A percentile compares a stretch with the other conserved stretches of the same genome.
Conservation (phyloP, 92 coral and sea anemone species). For the Paramuricea clavata region DNA sequence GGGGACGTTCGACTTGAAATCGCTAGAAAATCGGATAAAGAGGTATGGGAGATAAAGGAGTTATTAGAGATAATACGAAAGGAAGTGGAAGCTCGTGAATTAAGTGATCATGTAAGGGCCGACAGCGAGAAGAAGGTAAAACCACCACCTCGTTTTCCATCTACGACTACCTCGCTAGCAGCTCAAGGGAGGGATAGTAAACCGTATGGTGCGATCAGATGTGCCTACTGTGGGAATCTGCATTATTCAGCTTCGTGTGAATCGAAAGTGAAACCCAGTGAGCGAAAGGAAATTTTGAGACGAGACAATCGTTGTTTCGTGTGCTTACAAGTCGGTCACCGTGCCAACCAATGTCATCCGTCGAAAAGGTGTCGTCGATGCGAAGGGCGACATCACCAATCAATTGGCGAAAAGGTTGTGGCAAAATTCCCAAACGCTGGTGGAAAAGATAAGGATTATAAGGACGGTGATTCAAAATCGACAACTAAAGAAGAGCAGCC, state of each 20-base stretch:
- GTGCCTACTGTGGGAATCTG: neutral
- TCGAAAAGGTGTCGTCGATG: constrained; percentile 26
- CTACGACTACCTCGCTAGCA: neutral
- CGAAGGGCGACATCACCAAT: constrained; percentile 41
- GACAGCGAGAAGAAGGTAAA: neutral
- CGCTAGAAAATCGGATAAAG: neutral
- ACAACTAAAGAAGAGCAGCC: neutral
- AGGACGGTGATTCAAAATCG: neutral
- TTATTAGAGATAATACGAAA: neutral
- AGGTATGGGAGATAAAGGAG: constrained; percentile 14
- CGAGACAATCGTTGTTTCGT: constrained; percentile 1
- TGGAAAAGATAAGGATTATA: neutral
- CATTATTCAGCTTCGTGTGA: neutral
- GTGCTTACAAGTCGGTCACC: neutral
- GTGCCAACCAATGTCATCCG: neutral
- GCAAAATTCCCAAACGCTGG: neutral
- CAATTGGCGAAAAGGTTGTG: constrained; percentile 19
- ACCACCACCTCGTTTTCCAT: no score
- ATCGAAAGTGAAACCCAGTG: neutral
- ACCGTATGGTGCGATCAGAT: neutral
- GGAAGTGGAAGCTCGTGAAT: constrained; percentile 34
- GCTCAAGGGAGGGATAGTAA: neutral
- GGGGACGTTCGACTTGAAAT: neutral
- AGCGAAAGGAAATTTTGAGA: neutral
- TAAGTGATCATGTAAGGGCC: neutral